phyloP scores from a whole-genome alignment of 2,113 vertebrate genomes.

The Passer domesticus region DNA sequence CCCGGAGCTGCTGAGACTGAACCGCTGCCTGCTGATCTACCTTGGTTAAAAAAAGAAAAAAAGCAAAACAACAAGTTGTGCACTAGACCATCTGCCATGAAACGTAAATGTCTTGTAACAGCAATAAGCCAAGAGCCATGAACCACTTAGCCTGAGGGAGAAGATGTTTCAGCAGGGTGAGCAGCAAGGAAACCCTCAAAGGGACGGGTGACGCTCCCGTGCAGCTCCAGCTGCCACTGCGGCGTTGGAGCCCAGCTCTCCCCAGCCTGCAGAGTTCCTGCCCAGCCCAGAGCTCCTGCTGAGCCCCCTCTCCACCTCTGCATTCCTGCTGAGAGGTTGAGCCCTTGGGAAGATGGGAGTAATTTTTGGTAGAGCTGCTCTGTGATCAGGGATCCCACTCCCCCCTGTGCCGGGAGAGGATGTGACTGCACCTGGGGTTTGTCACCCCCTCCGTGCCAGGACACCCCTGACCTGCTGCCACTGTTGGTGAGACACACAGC shows the following conservation, averaged over 20 bases:
- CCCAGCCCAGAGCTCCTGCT: neutral
- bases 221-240: neutral
- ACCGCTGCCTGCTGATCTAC: neutral
- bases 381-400: neutral
- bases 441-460: neutral
- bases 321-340: neutral
- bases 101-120: conserved; percentile 51
- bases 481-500: too few species aligned
- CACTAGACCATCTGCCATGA: conserved; percentile 3
- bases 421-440: neutral
- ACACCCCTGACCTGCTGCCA: neutral
- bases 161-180: conserved; percentile 27
- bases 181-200: neutral
- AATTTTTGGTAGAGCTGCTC: neutral
- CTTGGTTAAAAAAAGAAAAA: neutral
- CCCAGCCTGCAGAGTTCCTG: neutral
- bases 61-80: neutral
- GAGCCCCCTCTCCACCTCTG: neutral
- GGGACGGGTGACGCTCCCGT: neutral
- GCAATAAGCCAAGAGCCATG: conserved; percentile 39
- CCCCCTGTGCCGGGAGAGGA: neutral
- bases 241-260: neutral
- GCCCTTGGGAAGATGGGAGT: neutral
- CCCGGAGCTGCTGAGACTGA: neutral
- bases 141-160: conserved; percentile 44